Evolutionary conservation across 2,888 invertebrate species (phyloP).

Genomic region (Synergus itoensis): DNA sequence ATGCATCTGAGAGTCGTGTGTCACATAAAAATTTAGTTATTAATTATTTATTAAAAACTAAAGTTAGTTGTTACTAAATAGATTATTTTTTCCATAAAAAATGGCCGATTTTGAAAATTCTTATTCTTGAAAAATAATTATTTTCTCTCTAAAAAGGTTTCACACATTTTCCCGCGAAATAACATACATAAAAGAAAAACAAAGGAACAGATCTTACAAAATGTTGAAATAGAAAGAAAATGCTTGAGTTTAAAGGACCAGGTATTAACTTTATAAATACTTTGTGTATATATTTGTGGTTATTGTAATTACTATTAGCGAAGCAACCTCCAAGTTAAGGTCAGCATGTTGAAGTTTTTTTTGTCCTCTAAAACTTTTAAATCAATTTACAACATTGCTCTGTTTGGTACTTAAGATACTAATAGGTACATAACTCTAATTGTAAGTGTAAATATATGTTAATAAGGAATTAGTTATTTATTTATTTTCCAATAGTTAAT

Average conservation of each 20-base stretch:
- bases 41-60: too few species aligned
- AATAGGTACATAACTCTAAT: not conserved
- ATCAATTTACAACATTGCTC: not conserved
- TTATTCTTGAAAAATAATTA: too few species aligned
- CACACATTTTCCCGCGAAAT: too few species aligned
- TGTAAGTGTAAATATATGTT: not conserved
- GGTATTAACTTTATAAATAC: constrained; percentile 1
- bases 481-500: not conserved
- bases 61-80: too few species aligned
- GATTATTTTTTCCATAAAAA: too few species aligned
- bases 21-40: too few species aligned
- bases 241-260: not conserved
- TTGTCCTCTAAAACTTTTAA: not conserved
- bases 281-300: not conserved
- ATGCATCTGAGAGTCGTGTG: too few species aligned
- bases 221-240: not conserved
- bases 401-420: not conserved
- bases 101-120: too few species aligned
- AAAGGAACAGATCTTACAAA: not conserved
- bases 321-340: not conserved
- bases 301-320: not conserved
- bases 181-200: not conserved
- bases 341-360: not conserved
- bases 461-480: not conserved
- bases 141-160: not conserved